Conservation (phyloP, 2,797 vertebrate species). For the Otolemur crassicaudatus region DNA sequence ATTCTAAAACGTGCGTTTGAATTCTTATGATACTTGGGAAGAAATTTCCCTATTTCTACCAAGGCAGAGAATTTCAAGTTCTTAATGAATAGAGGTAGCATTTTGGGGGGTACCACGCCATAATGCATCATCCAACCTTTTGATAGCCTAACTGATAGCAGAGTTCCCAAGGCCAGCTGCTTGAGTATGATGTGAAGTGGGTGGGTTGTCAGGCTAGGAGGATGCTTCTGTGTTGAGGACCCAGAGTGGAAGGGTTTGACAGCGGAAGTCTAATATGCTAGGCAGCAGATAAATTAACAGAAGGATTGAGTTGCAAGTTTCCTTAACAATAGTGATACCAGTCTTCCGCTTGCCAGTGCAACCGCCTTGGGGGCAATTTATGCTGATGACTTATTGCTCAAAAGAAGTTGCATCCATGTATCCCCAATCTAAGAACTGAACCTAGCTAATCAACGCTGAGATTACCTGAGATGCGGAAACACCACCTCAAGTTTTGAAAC, state of each 20-base stretch:
- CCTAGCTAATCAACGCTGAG: not conserved
- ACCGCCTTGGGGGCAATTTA: not conserved
- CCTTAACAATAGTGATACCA: not conserved
- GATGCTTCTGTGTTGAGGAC: not conserved
- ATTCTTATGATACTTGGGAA: not conserved
- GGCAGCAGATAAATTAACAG: not conserved
- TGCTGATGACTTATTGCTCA: not conserved
- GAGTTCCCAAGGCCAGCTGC: not conserved
- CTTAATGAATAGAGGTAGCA: not conserved
- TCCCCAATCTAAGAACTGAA: not conserved
- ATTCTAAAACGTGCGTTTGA: not conserved
- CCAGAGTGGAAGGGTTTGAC: not conserved
- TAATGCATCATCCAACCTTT: not conserved
- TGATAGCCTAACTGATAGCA: not conserved
- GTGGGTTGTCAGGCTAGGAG: not conserved
- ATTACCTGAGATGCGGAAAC: not conserved
- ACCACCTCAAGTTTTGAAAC: not conserved
- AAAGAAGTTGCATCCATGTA: not conserved
- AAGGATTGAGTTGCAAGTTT: not conserved
- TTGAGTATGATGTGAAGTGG: not conserved
- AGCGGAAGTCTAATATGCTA: not conserved
- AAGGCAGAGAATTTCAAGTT: not conserved
- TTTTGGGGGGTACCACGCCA: not conserved
- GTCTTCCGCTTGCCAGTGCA: not conserved
- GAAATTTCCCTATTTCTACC: not conserved